Evolutionary conservation across 2,888 invertebrate species (phyloP).

Genomic region (Altica lythri): DNA sequence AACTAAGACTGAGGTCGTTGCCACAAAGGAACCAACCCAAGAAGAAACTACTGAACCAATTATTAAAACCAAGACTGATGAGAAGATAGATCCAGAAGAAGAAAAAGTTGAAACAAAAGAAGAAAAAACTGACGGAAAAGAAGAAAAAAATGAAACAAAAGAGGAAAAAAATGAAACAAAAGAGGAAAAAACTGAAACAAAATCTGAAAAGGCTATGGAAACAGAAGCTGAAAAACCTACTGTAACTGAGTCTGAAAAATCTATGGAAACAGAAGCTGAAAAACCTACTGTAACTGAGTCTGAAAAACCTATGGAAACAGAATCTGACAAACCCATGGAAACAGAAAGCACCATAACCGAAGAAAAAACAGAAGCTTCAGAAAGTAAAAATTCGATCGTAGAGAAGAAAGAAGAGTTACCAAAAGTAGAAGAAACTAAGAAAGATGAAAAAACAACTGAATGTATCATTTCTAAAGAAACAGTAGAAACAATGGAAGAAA

Average conservation of each 20-base stretch:
- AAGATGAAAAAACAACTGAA: slow-evolving; percentile 40
- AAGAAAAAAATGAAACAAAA: slow-evolving; percentile 1
- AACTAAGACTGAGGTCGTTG: slow-evolving; percentile 12
- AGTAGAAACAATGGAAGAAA: slow-evolving; percentile 19
- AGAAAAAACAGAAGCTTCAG: too few relatives aligned
- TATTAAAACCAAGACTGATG: slow-evolving; percentile 26
- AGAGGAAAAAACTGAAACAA: slow-evolving; percentile 6
- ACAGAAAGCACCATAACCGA: too few relatives aligned
- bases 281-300: slow-evolving; percentile 2
- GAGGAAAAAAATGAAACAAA: neutral
- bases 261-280: neutral
- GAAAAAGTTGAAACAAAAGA: slow-evolving; percentile 4
- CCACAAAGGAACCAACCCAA: neutral
- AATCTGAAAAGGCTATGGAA: slow-evolving; percentile 6
- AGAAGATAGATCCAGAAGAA: neutral
- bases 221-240: neutral
- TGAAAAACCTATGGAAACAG: slow-evolving; percentile 2
- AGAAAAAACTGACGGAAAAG: slow-evolving; percentile 5
- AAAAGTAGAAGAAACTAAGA: slow-evolving; percentile 8
- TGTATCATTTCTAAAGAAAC: slow-evolving; percentile 45
- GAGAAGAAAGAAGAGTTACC: slow-evolving; percentile 29
- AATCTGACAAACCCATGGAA: slow-evolving; percentile 12
- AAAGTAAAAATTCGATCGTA: slow-evolving; percentile 11
- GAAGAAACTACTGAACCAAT: slow-evolving; percentile 15
- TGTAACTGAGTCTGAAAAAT: slow-evolving; percentile 7